Percentiles rank a stretch among this genome's conserved stretches.
Conservation (phyloP, 1,140 invertebrate genomes). For the Pectinophora gossypiella region DNA sequence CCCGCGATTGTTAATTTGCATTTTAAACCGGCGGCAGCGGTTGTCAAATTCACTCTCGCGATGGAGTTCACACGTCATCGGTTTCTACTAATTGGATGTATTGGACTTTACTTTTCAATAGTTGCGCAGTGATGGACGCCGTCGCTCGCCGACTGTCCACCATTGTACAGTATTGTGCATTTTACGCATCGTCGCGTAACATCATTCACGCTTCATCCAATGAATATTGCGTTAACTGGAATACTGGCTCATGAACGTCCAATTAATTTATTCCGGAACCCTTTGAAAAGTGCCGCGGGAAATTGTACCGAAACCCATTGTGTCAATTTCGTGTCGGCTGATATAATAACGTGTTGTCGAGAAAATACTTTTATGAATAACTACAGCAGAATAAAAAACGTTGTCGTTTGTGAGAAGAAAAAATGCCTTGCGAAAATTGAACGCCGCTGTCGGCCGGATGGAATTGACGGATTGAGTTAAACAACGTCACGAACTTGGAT, state of each 20-base stretch:
- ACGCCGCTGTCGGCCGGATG: background rate
- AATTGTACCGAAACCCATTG: conserved; percentile 2
- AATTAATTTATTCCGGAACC: conserved; percentile 17
- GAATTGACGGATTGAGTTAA: background rate
- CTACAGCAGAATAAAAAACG: background rate
- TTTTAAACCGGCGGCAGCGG: conserved; percentile 34
- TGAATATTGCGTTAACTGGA: conserved; percentile 26
- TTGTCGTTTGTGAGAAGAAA: background rate
- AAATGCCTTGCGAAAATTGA: background rate
- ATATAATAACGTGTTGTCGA: too few relatives aligned
- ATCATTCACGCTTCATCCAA: conserved; percentile 18
- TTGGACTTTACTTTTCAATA: conserved; percentile 41
- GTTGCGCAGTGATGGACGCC: background rate
- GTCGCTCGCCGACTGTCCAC: background rate
- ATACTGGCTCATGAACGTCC: conserved; percentile 15
- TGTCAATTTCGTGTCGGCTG: too few relatives aligned
- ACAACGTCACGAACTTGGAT: conserved; percentile 8
- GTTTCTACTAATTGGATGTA: conserved; percentile 49
- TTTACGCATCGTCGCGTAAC: conserved; percentile 26
- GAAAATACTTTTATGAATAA: conserved; percentile 10
- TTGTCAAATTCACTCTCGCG: conserved; percentile 46
- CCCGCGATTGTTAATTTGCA: conserved; percentile 27
- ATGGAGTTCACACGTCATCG: conserved; percentile 38
- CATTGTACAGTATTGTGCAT: conserved; percentile 9
- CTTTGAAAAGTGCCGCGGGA: conserved; percentile 12